A percentile compares a stretch with the other conserved stretches of the same genome.
These are phyloP conservation scores for Epizoanthus illoricatus DNA, from an alignment of 92 coral and sea anemone species.

Conservation along the genomic window DNA sequence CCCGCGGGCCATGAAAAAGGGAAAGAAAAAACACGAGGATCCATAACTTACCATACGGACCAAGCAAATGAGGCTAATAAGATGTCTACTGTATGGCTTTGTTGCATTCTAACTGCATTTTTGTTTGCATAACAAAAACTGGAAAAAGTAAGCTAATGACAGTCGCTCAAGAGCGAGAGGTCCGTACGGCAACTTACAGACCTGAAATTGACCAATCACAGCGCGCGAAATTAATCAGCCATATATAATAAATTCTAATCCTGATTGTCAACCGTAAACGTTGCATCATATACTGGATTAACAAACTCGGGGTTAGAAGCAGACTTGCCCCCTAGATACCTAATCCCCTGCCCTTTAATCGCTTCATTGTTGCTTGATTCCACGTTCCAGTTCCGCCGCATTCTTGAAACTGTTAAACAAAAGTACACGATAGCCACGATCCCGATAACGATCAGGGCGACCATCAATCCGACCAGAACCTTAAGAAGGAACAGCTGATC, in stretches of 20 bases:
- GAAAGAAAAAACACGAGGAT: too few relatives aligned
- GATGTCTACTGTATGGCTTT: too few relatives aligned
- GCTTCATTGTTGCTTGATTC: not conserved
- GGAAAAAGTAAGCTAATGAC: too few relatives aligned
- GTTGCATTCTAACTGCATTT: too few relatives aligned
- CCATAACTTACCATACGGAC: too few relatives aligned
- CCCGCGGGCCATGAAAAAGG: too few relatives aligned
- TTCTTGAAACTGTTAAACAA: slow-evolving; percentile 13
- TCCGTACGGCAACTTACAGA: too few relatives aligned
- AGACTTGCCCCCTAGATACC: not conserved
- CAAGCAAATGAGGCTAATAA: too few relatives aligned
- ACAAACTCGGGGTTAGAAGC: slow-evolving; percentile 10
- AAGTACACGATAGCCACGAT: slow-evolving; percentile 5
- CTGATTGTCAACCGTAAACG: not conserved
- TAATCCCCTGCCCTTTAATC: not conserved
- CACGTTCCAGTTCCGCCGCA: slow-evolving; percentile 7
- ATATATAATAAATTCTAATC: not conserved
- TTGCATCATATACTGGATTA: slow-evolving; percentile 24
- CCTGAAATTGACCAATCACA: too few relatives aligned
- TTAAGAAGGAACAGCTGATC: slow-evolving; percentile 20
- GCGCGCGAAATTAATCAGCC: too few relatives aligned
- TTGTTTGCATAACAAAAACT: too few relatives aligned
- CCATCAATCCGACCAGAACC: slow-evolving; percentile 15
- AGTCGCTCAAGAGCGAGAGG: too few relatives aligned
- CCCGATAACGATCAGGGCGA: not conserved